Percentiles rank a stretch among this genome's conserved stretches.
These are phyloP conservation scores for Stichopus chloronotus DNA, from an alignment of 35 echinoderm and acorn worm genomes.

Conservation along the genomic window DNA sequence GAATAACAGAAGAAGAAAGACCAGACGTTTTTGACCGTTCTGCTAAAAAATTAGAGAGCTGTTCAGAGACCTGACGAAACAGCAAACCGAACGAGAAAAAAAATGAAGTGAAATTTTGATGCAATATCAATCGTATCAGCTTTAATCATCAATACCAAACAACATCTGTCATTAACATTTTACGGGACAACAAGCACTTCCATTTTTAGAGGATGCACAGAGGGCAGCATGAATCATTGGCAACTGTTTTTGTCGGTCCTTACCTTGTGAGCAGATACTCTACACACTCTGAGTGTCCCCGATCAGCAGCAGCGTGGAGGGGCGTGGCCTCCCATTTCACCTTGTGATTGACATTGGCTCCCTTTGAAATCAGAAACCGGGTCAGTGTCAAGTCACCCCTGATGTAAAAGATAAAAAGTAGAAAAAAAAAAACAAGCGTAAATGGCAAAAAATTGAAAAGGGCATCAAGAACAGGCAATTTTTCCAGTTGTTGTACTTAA, in stretches of 20 bases:
- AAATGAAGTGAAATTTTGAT: too few species aligned
- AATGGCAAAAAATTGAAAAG: not conserved
- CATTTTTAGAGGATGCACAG: too few species aligned
- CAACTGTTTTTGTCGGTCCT: not conserved
- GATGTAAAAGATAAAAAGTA: not conserved
- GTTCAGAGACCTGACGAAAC: too few species aligned
- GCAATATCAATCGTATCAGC: too few species aligned
- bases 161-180: too few species aligned
- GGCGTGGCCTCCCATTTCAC: constrained; percentile 81
- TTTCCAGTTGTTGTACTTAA: not conserved
- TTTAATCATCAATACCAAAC: too few species aligned
- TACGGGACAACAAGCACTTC: too few species aligned
- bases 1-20: too few species aligned
- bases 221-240: too few species aligned
- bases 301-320: constrained; percentile 65
- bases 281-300: constrained; percentile 67
- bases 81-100: too few species aligned
- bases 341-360: constrained; percentile 66
- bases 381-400: constrained; percentile 25
- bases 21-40: too few species aligned
- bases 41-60: too few species aligned
- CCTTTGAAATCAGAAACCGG: constrained; percentile 36
- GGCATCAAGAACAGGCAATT: not conserved
- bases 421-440: not conserved
- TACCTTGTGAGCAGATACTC: constrained; percentile 69